Percentiles rank a stretch among this genome's conserved stretches.
phyloP scores from a whole-genome alignment of 2,888 invertebrate genomes.

The Apoda limacodes region DNA sequence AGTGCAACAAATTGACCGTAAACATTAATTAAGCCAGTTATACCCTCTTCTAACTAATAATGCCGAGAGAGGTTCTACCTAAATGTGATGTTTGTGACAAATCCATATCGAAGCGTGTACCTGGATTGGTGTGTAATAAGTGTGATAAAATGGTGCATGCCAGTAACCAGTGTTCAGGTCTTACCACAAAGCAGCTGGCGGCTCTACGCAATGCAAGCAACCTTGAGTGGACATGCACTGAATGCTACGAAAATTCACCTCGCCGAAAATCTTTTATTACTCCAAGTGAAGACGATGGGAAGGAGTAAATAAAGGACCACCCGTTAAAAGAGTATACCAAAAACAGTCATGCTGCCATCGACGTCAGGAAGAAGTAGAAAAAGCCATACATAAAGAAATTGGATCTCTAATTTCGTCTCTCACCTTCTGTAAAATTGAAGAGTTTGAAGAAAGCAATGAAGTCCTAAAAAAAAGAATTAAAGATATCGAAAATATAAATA shows the following conservation, averaged over 20 bases:
- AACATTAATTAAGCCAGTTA: too few species aligned
- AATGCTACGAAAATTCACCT: constrained; percentile 6
- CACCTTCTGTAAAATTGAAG: background rate
- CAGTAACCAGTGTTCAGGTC: constrained; percentile 12
- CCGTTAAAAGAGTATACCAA: too few species aligned
- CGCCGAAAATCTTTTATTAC: background rate
- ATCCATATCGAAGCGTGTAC: constrained; percentile 15
- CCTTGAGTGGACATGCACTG: constrained; percentile 20
- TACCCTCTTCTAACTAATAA: background rate
- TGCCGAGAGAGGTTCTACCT: background rate
- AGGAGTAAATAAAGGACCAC: background rate
- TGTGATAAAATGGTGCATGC: constrained; percentile 18
- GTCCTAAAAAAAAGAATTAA: constrained; percentile 1
- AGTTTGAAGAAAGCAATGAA: background rate
- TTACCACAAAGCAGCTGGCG: constrained; percentile 17
- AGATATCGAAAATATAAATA: background rate
- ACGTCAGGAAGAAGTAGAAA: background rate
- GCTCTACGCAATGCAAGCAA: constrained; percentile 13
- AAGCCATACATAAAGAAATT: background rate
- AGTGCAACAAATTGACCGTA: too few species aligned
- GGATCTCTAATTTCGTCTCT: background rate
- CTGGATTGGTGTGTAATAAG: constrained; percentile 16
- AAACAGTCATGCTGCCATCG: too few species aligned
- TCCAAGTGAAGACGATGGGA: background rate
- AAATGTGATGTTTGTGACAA: constrained; percentile 13